Conservation (phyloP, 2,888 invertebrate species). For the Lepidocyrtoides sp. region DNA sequence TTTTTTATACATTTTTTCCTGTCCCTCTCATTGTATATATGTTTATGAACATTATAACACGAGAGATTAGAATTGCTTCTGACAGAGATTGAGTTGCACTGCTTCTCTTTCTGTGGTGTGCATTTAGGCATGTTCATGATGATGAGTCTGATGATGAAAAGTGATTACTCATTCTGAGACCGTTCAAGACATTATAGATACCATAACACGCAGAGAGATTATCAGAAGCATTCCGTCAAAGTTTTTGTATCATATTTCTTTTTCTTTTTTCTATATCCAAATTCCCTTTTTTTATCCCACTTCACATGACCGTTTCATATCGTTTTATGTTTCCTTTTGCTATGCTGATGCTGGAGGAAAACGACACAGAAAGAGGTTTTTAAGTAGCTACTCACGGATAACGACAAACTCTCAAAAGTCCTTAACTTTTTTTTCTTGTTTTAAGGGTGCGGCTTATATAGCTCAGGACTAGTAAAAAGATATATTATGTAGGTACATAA, state of each 20-base stretch:
- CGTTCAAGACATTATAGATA: constrained; percentile 65
- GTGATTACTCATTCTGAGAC: constrained; percentile 76
- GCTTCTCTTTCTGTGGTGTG: constrained; percentile 34
- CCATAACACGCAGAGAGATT: constrained; percentile 59
- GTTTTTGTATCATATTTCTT: constrained; percentile 75
- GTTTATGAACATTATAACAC: constrained; percentile 17
- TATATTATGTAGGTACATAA: constrained; percentile 46
- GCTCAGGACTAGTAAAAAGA: not conserved
- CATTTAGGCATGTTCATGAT: constrained; percentile 28
- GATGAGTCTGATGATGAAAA: constrained; percentile 65
- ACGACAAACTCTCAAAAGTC: constrained; percentile 34
- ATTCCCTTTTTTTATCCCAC: constrained; percentile 45
- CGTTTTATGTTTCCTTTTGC: constrained; percentile 28
- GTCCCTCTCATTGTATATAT: not conserved
- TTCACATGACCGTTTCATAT: constrained; percentile 31
- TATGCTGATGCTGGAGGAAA: not conserved
- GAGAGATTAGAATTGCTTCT: constrained; percentile 54
- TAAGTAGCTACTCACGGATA: constrained; percentile 65
- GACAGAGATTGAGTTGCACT: constrained; percentile 63
- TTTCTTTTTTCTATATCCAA: not conserved
- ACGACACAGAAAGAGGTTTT: constrained; percentile 46
- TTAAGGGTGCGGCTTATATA: constrained; percentile 74
- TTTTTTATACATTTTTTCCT: constrained; percentile 49
- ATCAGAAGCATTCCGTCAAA: constrained; percentile 65
- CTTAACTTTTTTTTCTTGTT: constrained; percentile 57